Base-by-base conservation (phyloP, 2,797 vertebrate genomes). In the Myripristis jacobus region DNA sequence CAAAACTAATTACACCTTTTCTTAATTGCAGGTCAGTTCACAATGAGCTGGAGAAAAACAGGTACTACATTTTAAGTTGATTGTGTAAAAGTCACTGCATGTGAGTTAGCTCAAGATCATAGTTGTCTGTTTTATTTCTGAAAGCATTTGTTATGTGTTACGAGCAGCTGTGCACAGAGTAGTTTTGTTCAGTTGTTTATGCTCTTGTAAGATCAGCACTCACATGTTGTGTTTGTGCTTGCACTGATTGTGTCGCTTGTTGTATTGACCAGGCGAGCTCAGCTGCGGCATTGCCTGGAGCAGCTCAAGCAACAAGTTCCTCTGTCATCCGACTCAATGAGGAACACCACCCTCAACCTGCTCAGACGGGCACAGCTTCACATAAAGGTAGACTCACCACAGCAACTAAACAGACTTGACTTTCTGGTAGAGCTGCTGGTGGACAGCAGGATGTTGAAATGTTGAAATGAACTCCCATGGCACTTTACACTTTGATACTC, bases 31-130 rank as follows among this genome's bases (percentile, higher is more conserved):
- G 97, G 92, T 96, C 96, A 24, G 94, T 96, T 77, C 97, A 98
- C 89, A 99, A 98, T n/a, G 96, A 97, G 84, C 86, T 99, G 93
- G 97, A 98, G 76, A 98, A 98, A 79, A 96, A 97, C 92, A 96
- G 97, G 97, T 98, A 93, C 93, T n/a, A 8, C 0, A 25, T 18
- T 4, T 31, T 57, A 34, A 43, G 9, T 74, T 0, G 3, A 1
- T n/a, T 47, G 8, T n/a, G 10, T n/a, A 21, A 10, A 1, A n/a
- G 11, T 38, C 36, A 38, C 36, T 38, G 10, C 11, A 10, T 36
- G 3, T 43, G 41, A 43, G 41, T 43, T 16, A 43, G 41, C 41
- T 43, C 16, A 43, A 43, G 15, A 6, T 43, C 13, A 16, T 6
- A 16, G 41, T 16, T 15, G 41, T 43, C 41, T 15, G 6, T 41